Evolutionary conservation across 2,113 vertebrate genomes (phyloP), one percentile per base, ranked within the genome.

Genomic region (Dromaius novaehollandiae): DNA sequence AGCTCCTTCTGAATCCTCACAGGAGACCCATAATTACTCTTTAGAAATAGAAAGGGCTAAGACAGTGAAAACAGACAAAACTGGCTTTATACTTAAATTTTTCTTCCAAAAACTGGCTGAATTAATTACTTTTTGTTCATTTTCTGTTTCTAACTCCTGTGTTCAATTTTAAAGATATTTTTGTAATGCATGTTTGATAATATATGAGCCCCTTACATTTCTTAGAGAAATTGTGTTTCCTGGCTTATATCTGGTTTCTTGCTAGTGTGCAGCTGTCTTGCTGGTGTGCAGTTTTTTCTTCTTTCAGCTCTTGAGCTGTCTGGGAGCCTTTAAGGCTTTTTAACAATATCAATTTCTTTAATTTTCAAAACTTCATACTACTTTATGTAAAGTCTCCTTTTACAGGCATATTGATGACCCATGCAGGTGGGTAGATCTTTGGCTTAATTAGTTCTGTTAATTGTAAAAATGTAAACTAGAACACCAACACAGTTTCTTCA

Each of bases 31-130:
- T 96, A 91, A 86, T 60, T 89, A 44, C 88, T 94, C 95, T 95
- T 80, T 95, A 95, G 95, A 97, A 98, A 97, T 94, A 87, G 88
- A 89, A 96, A 86, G 96, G 97, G 97, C 97, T 97, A 11, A 87
- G 82, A 82, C 77, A 75, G 24, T 71, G 63, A 34, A 64, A 88
- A 55, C 28, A 74, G 63, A 46, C 91, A 8, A 53, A 51, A 89
- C 28, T 79, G 46, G 73, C 44, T 78, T 56, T 76, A 89, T 55
- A 46, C 5, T 30, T 66, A 6, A 77, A 18, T 19, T 2, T 7
- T 38, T 44, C 12, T 71, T 42, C 7, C 1, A n/a, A n/a, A 51
- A 86, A 32, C 32, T 2, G 28, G 5, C 36, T 60, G 38, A 64
- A 78, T 60, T 38, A 94, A 76, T 78, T 95, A 18, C 10, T 32